Base-by-base conservation (phyloP, 2,113 vertebrate species). In the Sisor rabdophorus region DNA sequence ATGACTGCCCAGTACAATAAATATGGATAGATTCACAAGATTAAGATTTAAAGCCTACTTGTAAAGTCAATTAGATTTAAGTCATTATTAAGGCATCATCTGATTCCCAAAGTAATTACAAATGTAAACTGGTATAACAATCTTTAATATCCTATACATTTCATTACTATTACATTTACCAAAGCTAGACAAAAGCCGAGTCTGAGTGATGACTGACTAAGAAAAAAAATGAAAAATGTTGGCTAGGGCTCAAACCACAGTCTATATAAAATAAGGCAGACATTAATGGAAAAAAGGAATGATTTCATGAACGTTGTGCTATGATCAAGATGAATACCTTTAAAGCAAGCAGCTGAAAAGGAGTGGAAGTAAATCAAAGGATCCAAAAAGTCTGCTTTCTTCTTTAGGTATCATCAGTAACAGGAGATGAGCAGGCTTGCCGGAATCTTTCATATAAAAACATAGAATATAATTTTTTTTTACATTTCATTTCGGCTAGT, bases 401-500 rank as follows among this genome's bases (percentile, higher is more conserved):
- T 52, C n/a, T 53, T 71, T 48, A 78, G 64, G 28, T 28, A 61
- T 55, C 78, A 60, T 65, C 71, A 59, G 47, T 70, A 44, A 61
- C 15, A 63, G 30, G 55, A 69, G 63, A 40, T 71, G 67, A 61
- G 76, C n/a, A 30, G 26, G 48, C 28, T 53, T 71, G 67, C 69
- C 68, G 76, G 67, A 72, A 40, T 44, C 50, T 73, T 73, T 44
- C 36, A 65, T 79, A 73, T 50, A 87, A 75, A 87, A 82, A 84
- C 79, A 83, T 84, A 91, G 89, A 90, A 95, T 92, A 95, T 89
- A 92, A 92, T 92, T 91, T 89, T 93, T 89, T 93, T 50, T 90
- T 85, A 85, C 78, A 86, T 89, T 89, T 87, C 82, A 89, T 89
- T 89, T 83, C 72, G 83, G 64, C 78, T 85, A 86, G 89, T 87